Evolutionary conservation across 2,113 vertebrate species (phyloP).

Genomic region (Oreochromis niloticus): DNA sequence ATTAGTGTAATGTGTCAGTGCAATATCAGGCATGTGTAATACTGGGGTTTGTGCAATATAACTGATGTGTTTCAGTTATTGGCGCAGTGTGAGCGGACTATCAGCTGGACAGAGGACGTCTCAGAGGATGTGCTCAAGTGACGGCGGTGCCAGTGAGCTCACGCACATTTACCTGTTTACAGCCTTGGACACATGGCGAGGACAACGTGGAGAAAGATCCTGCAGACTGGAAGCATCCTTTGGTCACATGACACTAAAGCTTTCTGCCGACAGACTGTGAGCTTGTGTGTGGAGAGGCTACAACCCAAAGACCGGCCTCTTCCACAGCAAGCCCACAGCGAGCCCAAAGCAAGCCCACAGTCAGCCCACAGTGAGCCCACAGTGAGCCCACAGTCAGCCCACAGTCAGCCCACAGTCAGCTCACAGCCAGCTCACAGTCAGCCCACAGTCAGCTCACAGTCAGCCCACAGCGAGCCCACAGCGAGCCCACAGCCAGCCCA

Average conservation of each 20-base stretch:
- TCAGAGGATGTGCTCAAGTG: too few relatives aligned
- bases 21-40: too few relatives aligned
- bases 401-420: too few relatives aligned
- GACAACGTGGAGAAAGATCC: neutral
- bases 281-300: neutral
- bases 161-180: too few relatives aligned
- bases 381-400: rapidly evolving
- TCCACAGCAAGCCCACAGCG: too few relatives aligned
- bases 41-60: too few relatives aligned
- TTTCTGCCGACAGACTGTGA: neutral
- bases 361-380: rapidly evolving
- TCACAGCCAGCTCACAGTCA: rapidly evolving
- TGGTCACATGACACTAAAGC: neutral
- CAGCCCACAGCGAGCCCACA: rapidly evolving
- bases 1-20: too few relatives aligned
- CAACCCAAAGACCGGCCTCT: neutral
- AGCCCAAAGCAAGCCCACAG: rapidly evolving
- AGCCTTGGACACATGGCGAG: too few relatives aligned
- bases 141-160: too few relatives aligned
- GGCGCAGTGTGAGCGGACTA: too few relatives aligned
- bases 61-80: too few relatives aligned
- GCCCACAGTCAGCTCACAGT: neutral
- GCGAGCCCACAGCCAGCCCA: rapidly evolving
- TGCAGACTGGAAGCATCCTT: neutral
- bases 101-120: too few relatives aligned